These are phyloP conservation scores for Leucopsar rothschildi DNA, from an alignment of 2,113 vertebrate genomes.

Conservation along the genomic window DNA sequence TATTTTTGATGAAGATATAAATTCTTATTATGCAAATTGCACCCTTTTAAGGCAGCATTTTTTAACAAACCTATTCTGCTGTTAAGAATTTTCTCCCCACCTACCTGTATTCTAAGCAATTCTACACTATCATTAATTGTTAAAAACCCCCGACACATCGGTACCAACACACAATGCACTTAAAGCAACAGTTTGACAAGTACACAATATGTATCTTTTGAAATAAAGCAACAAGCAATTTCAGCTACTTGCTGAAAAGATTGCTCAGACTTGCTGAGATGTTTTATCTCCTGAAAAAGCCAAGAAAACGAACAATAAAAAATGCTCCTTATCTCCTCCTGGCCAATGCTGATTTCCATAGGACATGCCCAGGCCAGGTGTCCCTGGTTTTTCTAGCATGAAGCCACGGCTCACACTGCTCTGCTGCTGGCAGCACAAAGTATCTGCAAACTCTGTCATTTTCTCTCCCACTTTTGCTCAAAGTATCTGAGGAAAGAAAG, in stretches of 20 bases:
- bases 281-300: not conserved
- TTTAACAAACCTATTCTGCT: not conserved
- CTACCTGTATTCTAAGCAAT: not conserved
- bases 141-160: accelerated
- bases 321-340: not conserved
- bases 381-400: too few relatives aligned
- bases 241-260: not conserved
- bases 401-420: not conserved
- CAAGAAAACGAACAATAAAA: not conserved
- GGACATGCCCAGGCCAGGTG: not conserved
- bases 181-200: not conserved
- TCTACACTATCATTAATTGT: not conserved
- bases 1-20: not conserved
- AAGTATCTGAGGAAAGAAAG: not conserved
- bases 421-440: not conserved
- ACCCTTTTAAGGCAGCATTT: not conserved
- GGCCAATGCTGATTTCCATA: not conserved
- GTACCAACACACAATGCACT: not conserved
- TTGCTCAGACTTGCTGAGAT: too few relatives aligned
- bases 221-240: not conserved
- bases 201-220: accelerated
- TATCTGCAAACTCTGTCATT: not conserved
- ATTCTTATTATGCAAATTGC: not conserved
- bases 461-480: not conserved
- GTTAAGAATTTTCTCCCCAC: not conserved